Evolutionary conservation across 2,797 vertebrate genomes (phyloP).

Genomic region (Centropyge bicolor): DNA sequence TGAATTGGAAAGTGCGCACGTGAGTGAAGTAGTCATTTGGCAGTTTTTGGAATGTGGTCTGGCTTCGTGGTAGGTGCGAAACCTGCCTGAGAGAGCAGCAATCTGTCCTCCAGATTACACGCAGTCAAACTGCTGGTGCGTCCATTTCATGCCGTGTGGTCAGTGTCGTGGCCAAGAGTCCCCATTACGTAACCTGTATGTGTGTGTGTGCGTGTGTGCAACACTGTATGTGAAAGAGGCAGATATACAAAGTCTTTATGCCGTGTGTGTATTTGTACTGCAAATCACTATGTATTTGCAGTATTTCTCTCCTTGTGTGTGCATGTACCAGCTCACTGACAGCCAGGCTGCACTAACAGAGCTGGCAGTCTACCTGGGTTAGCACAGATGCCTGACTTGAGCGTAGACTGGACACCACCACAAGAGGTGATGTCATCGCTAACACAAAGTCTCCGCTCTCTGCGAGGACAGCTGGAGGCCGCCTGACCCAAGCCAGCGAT

Average conservation of each 20-base stretch:
- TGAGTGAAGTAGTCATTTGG: conserved; percentile 47
- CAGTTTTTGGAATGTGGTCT: conserved; percentile 34
- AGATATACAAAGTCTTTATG: conserved; percentile 10
- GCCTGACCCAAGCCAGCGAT: conserved; percentile 62
- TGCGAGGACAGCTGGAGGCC: conserved; percentile 70
- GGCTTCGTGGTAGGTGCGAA: conserved; percentile 21
- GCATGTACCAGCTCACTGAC: conserved; percentile 41
- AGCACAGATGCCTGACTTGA: conserved; percentile 77
- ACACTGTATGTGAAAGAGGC: background rate
- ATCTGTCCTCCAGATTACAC: conserved; percentile 28
- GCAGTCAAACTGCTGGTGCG: conserved; percentile 14
- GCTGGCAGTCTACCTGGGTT: conserved; percentile 76
- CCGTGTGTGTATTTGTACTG: conserved; percentile 18
- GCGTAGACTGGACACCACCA: conserved; percentile 71
- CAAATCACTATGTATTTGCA: conserved; percentile 41
- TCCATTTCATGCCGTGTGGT: conserved; percentile 15
- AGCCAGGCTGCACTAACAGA: conserved; percentile 60
- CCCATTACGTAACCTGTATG: conserved; percentile 1
- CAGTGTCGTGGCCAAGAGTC: conserved; percentile 12
- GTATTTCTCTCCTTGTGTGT: conserved; percentile 41
- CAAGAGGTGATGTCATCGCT: conserved; percentile 80
- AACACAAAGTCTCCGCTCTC: conserved; percentile 70
- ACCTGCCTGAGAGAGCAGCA: conserved; percentile 21
- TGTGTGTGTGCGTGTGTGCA: conserved; percentile 7
- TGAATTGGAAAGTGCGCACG: conserved; percentile 44